Conservation (phyloP, 2,797 vertebrate genomes). For the Periparus ater region DNA sequence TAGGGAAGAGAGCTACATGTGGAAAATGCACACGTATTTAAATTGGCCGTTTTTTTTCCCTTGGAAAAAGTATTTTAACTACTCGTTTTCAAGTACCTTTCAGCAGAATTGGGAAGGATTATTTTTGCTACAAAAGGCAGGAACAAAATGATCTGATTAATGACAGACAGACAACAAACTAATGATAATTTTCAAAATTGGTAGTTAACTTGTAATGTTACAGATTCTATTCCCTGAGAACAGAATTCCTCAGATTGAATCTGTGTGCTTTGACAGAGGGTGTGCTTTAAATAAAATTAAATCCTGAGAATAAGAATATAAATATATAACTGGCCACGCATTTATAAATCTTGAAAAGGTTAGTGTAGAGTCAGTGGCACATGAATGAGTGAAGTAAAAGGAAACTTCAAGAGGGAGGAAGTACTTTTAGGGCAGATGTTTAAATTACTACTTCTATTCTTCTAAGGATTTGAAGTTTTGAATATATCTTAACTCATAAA, state of each 20-base stretch:
- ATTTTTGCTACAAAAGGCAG: neutral
- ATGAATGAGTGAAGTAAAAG: neutral
- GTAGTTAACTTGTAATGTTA: neutral
- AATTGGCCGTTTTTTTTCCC: neutral
- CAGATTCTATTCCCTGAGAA: neutral
- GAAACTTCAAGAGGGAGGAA: neutral
- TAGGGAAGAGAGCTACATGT: rapidly evolving
- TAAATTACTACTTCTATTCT: neutral
- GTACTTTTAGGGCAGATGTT: neutral
- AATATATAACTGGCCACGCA: neutral
- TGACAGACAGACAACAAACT: neutral
- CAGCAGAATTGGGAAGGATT: neutral
- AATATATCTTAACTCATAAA: neutral
- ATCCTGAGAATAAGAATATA: neutral
- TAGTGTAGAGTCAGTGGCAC: neutral
- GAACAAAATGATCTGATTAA: neutral
- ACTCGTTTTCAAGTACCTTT: neutral
- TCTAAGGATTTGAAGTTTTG: neutral
- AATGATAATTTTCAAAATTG: neutral
- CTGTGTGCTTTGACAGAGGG: neutral
- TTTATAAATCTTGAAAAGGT: neutral
- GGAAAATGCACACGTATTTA: neutral
- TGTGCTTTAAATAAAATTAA: neutral
- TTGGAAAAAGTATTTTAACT: neutral
- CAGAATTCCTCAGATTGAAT: neutral